Evolutionary conservation across 2,797 vertebrate genomes (phyloP).

Genomic region (Lacerta agilis): DNA sequence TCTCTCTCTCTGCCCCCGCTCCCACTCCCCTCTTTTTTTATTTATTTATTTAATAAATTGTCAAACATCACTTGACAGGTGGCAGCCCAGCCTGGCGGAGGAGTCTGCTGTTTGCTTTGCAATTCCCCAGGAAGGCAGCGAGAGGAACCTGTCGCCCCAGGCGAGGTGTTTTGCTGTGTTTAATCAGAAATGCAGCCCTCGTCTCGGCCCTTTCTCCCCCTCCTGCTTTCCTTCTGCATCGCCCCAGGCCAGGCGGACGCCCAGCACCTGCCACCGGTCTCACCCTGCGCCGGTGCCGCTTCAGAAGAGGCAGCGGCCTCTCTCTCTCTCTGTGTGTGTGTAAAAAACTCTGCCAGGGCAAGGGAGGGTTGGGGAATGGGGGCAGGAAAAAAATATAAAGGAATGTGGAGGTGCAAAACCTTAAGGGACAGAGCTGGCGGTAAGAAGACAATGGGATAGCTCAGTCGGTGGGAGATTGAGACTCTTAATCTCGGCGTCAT

Average conservation of each 20-base stretch:
- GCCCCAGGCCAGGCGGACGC: conserved; percentile 86
- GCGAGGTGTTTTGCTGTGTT: conserved; percentile 86
- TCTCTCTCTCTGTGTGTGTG: conserved; percentile 43
- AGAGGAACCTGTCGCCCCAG: conserved; percentile 82
- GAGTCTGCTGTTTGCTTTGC: conserved; percentile 77
- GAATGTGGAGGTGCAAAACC: conserved; percentile 82
- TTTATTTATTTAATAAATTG: conserved; percentile 70
- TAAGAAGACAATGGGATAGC: no score
- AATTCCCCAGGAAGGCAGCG: conserved; percentile 75
- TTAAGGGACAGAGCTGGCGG: background rate
- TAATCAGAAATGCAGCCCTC: conserved; percentile 86
- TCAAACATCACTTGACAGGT: conserved; percentile 79
- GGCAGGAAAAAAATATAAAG: conserved; percentile 84
- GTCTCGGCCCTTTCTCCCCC: conserved; percentile 76
- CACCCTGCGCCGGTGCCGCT: conserved; percentile 80
- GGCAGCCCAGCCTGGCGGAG: conserved; percentile 76
- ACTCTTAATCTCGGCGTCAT: no score
- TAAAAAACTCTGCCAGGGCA: conserved; percentile 59
- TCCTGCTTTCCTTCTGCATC: conserved; percentile 73
- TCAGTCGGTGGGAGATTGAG: no score
- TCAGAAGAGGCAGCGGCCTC: conserved; percentile 75
- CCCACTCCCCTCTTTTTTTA: no score
- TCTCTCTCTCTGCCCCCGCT: background rate
- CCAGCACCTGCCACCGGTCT: conserved; percentile 89
- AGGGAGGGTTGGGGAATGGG: conserved; percentile 46